Conservation (phyloP, 2,888 invertebrate genomes). For the Entomobrya proxima region DNA sequence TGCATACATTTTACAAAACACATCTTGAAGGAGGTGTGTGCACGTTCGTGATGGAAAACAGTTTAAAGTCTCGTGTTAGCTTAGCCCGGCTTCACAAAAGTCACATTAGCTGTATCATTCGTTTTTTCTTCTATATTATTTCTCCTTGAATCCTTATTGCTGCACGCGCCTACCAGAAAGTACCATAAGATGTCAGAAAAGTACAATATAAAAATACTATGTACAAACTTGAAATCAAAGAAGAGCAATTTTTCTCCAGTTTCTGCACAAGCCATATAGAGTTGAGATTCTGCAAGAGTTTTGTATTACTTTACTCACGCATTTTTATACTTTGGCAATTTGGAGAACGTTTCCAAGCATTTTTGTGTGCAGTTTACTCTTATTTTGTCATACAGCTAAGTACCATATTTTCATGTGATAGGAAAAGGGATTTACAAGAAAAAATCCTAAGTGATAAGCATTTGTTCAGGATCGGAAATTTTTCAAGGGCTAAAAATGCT, state of each 20-base stretch:
- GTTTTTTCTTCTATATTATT: no score
- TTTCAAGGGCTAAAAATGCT: background rate
- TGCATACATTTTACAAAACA: constrained; percentile 18
- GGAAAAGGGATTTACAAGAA: background rate
- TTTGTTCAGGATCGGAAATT: background rate
- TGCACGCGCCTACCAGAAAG: no score
- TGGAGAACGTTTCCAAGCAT: background rate
- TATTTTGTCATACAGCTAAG: background rate
- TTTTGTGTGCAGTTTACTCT: constrained; percentile 3
- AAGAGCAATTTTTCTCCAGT: no score
- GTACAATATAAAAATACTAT: no score
- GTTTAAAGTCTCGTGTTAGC: constrained; percentile 38
- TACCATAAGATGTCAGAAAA: no score
- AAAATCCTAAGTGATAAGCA: background rate
- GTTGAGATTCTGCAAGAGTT: no score
- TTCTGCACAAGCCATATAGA: no score
- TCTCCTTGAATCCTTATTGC: constrained; percentile 5
- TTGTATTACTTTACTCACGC: constrained; percentile 24
- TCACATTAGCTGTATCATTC: background rate
- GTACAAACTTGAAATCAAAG: no score
- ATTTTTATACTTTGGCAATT: constrained; percentile 25
- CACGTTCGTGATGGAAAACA: constrained; percentile 33
- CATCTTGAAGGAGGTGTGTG: background rate
- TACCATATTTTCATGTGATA: constrained; percentile 12
- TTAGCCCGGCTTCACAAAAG: constrained; percentile 6